A percentile compares a stretch with the other conserved stretches of the same genome.
phyloP scores from a whole-genome alignment of 2,888 invertebrate genomes.

The Dolichopus griseipennis region DNA sequence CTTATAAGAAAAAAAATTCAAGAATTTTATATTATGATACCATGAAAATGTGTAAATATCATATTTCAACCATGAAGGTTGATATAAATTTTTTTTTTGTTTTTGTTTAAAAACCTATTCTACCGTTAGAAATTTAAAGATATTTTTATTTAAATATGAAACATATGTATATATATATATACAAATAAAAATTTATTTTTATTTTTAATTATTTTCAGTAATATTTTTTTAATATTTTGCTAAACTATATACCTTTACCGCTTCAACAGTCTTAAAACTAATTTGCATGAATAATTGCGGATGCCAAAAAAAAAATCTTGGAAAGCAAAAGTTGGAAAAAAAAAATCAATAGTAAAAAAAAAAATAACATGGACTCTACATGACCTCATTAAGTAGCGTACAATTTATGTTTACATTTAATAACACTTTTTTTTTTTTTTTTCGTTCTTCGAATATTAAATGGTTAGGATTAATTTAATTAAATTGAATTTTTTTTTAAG shows the following conservation, averaged over 20 bases:
- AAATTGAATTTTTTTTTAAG: too few relatives aligned
- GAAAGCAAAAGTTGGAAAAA: too few relatives aligned
- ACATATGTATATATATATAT: not conserved
- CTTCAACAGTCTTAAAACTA: not conserved
- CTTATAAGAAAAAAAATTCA: not conserved
- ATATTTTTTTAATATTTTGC: not conserved
- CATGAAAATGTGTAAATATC: conserved; percentile 2
- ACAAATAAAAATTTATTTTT: not conserved
- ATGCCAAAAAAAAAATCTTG: not conserved
- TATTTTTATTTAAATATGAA: too few relatives aligned
- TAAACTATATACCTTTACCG: not conserved
- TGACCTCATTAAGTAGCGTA: not conserved
- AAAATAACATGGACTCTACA: not conserved
- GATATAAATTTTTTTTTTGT: not conserved
- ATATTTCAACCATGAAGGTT: not conserved
- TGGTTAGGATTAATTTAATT: too few relatives aligned
- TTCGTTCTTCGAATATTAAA: too few relatives aligned
- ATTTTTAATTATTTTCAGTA: not conserved
- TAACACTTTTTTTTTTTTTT: too few relatives aligned
- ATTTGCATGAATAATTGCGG: conserved; percentile 6
- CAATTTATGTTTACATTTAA: too few relatives aligned
- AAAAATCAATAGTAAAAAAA: not conserved
- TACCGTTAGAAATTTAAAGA: too few relatives aligned
- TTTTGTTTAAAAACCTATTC: not conserved
- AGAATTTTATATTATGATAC: not conserved